Evolutionary conservation across 2,797 vertebrate genomes (phyloP), one percentile per base, ranked within the genome.

Genomic region (Takifugu ocellatus): DNA sequence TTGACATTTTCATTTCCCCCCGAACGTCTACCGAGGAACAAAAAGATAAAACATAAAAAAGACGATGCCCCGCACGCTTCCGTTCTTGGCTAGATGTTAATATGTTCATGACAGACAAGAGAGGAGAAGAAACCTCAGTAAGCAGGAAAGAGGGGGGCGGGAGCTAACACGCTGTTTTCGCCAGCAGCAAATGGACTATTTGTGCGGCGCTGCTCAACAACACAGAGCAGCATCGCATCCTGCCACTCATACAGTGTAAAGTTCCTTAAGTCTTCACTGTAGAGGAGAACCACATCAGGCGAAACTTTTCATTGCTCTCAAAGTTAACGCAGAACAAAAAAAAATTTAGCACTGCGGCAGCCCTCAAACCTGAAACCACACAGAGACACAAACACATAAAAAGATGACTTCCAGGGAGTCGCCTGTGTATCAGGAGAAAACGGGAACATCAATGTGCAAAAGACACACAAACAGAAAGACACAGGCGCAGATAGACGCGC

Each of bases 1-100:
- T 72, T 74, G 77, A 79, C 77, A 81, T 74, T 78, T 75, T 80
- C 68, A 78, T 75, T 69, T 45, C 66, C 67, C 61, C 56, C 55
- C 51, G 12, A 39, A 39, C 36, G 36, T 63, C 75, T 82, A 68
- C 33, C 11, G 50, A 62, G 71, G 17, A 39, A 52, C 58, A 64
- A 50, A 60, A 48, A 17, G 48, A 74, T 57, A 55, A 72, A 66
- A 51, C 21, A 66, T 27, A 49, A 33, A 58, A 36, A 45, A 55
- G 44, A 61, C 54, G 54, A 82, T 56, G 66, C 64, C 64, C 60
- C 67, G 25, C 47, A 45, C 53, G 58, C 49, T 49, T 48, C 57
- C 3, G 49, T 72, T 77, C 56, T 49, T 46, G 47, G 51, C 49
- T 61, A 68, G 72, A 52, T 66, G 72, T 77, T 59, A 75, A 48